Evolutionary conservation across 2,113 vertebrate species (phyloP), one percentile per base, ranked within the genome.

Genomic region (Irena cyanogastra): DNA sequence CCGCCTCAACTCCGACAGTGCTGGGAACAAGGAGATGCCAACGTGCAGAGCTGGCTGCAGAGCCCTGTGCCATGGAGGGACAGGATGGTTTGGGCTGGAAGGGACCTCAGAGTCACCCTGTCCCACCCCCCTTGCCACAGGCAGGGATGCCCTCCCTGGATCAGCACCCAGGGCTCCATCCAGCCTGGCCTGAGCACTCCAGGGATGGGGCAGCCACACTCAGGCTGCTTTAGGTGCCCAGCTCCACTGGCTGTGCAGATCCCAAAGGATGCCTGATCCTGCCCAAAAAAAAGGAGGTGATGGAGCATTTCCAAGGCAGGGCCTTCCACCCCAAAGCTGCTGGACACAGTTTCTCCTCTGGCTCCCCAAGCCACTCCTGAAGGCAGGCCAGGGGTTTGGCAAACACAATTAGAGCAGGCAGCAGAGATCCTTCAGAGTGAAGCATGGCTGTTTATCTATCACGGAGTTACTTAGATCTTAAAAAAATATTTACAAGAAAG

Each of bases 401-500:
- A 88, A 70, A 83, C 68, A 47, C 87, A 69, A 35, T 59, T 37
- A 54, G 41, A 90, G 81, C 91, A 68, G 82, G 37, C 91, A 88
- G 90, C 3, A 60, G 74, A 89, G 87, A 89, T 22, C 84, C 89
- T 91, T 69, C 89, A 59, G 68, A 80, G 71, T 63, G 41, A 54
- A 88, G 85, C 66, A 13, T 0, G 80, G 59, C 71, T 96, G 82
- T 93, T 93, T 93, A 96, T 93, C 93, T 85, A 83, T 59, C 76
- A 54, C 6, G 0, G 52, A 95, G 53, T 61, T 70, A 88, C 89
- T 95, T 59, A 92, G 94, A 95, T 95, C 93, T 96, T 83, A 74
- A 93, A 92, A 94, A 90, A 89, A 89, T 92, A 95, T 92, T 97
- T 97, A 96, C 93, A 94, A 93, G 94, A 92, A 92, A 91, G 72